Percentiles rank a stretch among this genome's conserved stretches.
phyloP scores from a whole-genome alignment of 2,888 invertebrate genomes.

The Rhyacophila evoluta region DNA sequence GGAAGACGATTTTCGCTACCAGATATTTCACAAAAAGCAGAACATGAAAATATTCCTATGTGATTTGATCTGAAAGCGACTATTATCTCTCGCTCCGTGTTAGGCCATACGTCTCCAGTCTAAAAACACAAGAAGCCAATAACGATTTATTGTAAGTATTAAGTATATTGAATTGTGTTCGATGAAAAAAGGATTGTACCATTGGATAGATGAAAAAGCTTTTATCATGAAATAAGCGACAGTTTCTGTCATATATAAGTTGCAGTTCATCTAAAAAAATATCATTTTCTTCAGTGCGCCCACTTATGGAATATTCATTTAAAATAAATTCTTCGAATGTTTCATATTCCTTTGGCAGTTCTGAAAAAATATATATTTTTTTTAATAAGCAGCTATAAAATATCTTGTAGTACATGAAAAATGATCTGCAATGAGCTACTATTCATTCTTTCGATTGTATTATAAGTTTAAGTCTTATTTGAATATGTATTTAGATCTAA shows the following conservation, averaged over 20 bases:
- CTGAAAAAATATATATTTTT: no score
- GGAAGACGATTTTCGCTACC: constrained; percentile 35
- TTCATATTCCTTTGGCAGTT: background rate
- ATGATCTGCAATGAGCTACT: no score
- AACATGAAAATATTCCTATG: constrained; percentile 6
- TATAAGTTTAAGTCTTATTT: no score
- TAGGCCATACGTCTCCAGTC: constrained; percentile 40
- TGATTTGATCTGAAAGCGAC: constrained; percentile 33
- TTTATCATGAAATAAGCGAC: constrained; percentile 26
- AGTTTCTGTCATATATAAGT: constrained; percentile 16
- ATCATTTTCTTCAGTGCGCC: background rate
- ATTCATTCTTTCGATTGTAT: no score
- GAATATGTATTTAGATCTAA: no score
- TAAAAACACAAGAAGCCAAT: no score
- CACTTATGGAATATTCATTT: constrained; percentile 25
- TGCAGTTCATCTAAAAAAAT: constrained; percentile 28
- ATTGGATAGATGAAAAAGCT: constrained; percentile 32
- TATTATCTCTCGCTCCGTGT: constrained; percentile 30
- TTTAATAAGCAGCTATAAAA: no score
- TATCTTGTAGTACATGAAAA: no score
- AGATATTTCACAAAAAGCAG: constrained; percentile 36
- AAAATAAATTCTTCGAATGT: constrained; percentile 32
- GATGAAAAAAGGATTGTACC: background rate
- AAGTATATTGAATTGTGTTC: background rate
- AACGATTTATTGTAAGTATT: background rate